Conservation (phyloP, 2,888 invertebrate genomes). For the Carabus problematicus region DNA sequence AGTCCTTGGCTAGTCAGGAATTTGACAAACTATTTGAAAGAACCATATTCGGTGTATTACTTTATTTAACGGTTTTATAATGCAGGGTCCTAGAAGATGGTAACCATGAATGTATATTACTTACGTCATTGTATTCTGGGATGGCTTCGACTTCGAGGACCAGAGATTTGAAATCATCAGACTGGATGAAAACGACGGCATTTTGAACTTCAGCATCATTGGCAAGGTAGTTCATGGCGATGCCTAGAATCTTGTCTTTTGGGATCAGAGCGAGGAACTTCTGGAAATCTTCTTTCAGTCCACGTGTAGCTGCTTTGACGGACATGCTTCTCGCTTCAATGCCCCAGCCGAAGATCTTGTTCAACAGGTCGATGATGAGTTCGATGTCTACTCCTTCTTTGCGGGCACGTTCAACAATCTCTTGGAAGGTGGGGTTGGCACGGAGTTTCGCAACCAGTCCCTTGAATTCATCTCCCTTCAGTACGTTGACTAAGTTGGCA, state of each 20-base stretch:
- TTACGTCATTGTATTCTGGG: constrained; percentile 42
- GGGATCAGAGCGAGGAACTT: constrained; percentile 49
- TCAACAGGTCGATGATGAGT: constrained; percentile 22
- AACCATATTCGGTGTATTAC: background rate
- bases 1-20: constrained; percentile 51
- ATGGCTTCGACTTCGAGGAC: constrained; percentile 43
- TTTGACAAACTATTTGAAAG: constrained; percentile 44
- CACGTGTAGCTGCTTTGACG: background rate
- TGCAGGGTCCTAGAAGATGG: background rate
- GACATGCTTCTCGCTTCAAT: too few relatives aligned
- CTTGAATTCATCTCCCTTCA: constrained; percentile 48
- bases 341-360: constrained; percentile 36
- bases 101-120: background rate
- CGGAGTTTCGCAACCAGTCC: constrained; percentile 45
- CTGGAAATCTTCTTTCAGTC: constrained; percentile 45
- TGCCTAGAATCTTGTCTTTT: constrained; percentile 46
- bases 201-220: constrained; percentile 48
- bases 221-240: constrained; percentile 46
- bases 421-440: constrained; percentile 39
- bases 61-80: background rate
- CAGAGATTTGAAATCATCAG: constrained; percentile 48
- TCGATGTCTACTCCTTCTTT: constrained; percentile 25
- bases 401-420: constrained; percentile 13
- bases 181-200: constrained; percentile 48
- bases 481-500: constrained; percentile 45